phyloP scores from a whole-genome alignment of 2,888 invertebrate genomes.

The Campaea margaritaria region DNA sequence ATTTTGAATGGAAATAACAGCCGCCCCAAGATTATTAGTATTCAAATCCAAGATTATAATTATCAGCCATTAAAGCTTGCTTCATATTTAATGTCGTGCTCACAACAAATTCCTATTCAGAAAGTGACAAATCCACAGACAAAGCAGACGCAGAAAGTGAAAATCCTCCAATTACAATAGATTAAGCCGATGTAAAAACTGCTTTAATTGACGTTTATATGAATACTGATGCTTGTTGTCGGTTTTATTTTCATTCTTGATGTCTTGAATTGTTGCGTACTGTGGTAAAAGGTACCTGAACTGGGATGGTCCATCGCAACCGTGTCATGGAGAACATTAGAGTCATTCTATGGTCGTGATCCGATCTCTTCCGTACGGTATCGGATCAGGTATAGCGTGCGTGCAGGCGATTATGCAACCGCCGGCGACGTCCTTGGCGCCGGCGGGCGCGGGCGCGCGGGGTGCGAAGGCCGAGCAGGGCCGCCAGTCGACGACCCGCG shows the following conservation, averaged over 20 bases:
- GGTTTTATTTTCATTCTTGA: constrained; percentile 65
- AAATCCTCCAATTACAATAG: constrained; percentile 48
- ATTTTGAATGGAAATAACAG: no score
- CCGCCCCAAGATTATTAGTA: no score
- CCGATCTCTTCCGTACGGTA: constrained; percentile 70
- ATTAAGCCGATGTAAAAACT: constrained; percentile 48
- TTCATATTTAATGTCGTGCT: no score
- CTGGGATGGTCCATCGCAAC: constrained; percentile 2
- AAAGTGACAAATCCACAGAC: constrained; percentile 32
- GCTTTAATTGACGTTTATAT: constrained; percentile 52
- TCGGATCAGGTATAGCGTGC: constrained; percentile 71
- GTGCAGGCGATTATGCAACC: constrained; percentile 74
- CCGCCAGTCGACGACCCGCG: constrained; percentile 68
- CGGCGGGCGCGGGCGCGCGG: constrained; percentile 52
- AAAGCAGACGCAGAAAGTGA: constrained; percentile 48
- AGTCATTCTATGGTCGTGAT: constrained; percentile 21
- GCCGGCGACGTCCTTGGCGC: constrained; percentile 77
- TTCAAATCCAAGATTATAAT: not conserved
- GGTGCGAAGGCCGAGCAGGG: constrained; percentile 73
- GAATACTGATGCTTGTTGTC: constrained; percentile 53
- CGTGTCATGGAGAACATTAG: not conserved
- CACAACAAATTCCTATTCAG: constrained; percentile 30
- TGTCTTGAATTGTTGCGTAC: no score
- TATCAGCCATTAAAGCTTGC: no score
- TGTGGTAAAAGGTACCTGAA: no score